Evolutionary conservation across 2,888 invertebrate genomes (phyloP).

Genomic region (Caenorhabditis imperialis): DNA sequence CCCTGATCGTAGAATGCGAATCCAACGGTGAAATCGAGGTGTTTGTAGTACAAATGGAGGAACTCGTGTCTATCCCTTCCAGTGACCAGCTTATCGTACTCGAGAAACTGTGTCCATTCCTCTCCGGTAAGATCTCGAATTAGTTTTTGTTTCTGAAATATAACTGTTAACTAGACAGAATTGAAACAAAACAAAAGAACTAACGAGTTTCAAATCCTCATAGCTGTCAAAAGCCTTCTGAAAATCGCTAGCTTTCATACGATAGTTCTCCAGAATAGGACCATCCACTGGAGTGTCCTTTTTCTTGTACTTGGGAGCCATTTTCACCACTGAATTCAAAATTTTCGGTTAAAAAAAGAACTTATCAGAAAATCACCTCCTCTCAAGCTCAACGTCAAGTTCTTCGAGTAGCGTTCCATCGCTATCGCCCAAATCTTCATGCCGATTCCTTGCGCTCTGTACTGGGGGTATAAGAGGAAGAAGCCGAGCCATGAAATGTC

Average conservation of each 20-base stretch:
- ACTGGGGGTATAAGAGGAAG: constrained; percentile 40
- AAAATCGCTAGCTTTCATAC: constrained; percentile 7
- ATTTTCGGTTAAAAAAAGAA: neutral
- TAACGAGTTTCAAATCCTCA: constrained; percentile 13
- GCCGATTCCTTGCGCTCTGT: constrained; percentile 56
- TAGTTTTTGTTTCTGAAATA: constrained; percentile 8
- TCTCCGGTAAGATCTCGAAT: constrained; percentile 23
- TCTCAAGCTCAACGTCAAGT: constrained; percentile 42
- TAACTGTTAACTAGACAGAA: neutral
- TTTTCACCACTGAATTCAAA: constrained; percentile 29
- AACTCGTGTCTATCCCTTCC: constrained; percentile 51
- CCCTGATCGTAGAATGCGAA: constrained; percentile 22
- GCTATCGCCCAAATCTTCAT: constrained; percentile 48
- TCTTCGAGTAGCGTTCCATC: constrained; percentile 29
- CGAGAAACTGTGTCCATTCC: constrained; percentile 21
- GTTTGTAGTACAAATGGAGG: constrained; percentile 41
- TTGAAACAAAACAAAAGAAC: neutral
- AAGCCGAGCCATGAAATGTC: constrained; percentile 55
- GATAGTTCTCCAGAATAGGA: constrained; percentile 19
- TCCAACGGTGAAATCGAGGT: constrained; percentile 47
- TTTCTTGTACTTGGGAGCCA: constrained; percentile 43
- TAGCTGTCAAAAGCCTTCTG: constrained; percentile 6
- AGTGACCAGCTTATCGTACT: constrained; percentile 39
- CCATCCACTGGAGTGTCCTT: constrained; percentile 42
- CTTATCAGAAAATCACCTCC: constrained; percentile 27